A percentile compares a stretch with the other conserved stretches of the same genome.
Evolutionary conservation across 2,888 invertebrate species (phyloP).

Genomic region (Atethmia centrago): DNA sequence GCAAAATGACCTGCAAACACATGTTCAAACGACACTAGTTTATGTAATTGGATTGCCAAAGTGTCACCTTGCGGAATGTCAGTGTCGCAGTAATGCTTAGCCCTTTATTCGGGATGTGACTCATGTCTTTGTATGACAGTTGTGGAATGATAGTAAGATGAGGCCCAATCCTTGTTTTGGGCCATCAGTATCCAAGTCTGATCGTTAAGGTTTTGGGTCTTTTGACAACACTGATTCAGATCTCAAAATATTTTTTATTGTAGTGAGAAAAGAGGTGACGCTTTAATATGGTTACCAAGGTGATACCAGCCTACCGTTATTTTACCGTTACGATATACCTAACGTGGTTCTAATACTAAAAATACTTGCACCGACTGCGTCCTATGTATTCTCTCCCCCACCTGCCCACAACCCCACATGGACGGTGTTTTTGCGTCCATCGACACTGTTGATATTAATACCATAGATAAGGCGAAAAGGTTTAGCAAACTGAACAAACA

Average conservation of each 20-base stretch:
- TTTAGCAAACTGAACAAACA: conserved; percentile 5
- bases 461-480: conserved; percentile 8
- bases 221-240: not conserved
- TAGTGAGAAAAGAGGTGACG: not conserved
- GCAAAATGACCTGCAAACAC: conserved; percentile 39
- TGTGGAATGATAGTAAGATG: not conserved
- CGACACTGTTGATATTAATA: conserved; percentile 24
- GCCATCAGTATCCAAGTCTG: not conserved
- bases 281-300: not conserved
- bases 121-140: conserved; percentile 12
- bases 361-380: conserved; percentile 41
- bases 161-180: not conserved
- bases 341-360: conserved; percentile 41
- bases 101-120: conserved; percentile 23
- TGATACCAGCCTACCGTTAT: conserved; percentile 22
- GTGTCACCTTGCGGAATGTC: conserved; percentile 53
- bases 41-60: conserved; percentile 52
- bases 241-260: not conserved
- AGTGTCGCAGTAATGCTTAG: conserved; percentile 33
- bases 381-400: conserved; percentile 35
- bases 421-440: conserved; percentile 21
- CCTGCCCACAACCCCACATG: conserved; percentile 35
- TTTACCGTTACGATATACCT: conserved; percentile 31
- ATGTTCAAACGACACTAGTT: conserved; percentile 49
- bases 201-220: not conserved